Evolutionary conservation across 2,113 vertebrate genomes (phyloP).

Genomic region (Struthio camelus): DNA sequence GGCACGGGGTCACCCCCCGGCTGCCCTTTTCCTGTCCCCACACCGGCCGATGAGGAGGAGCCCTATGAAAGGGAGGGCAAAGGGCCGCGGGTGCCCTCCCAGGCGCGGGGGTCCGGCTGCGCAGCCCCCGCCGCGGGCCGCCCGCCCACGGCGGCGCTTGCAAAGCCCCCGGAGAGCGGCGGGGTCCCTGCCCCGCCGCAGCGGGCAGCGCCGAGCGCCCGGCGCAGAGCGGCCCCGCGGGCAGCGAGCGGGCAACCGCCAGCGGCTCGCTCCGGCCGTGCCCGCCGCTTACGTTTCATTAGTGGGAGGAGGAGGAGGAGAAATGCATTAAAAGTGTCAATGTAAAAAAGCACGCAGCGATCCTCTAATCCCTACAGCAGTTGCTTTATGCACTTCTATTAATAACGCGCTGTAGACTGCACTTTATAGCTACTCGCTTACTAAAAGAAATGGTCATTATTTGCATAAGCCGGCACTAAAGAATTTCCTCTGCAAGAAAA

Average conservation of each 20-base stretch:
- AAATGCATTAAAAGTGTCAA: slow-evolving; percentile 2
- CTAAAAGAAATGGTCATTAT: not conserved
- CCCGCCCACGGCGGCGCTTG: not conserved
- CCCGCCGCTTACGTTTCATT: not conserved
- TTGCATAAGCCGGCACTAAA: slow-evolving; percentile 21
- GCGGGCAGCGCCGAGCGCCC: not conserved
- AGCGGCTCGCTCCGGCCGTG: not conserved
- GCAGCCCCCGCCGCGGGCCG: not conserved
- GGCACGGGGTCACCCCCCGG: not conserved
- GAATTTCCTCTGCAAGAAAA: slow-evolving; percentile 18
- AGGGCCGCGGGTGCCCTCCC: not conserved
- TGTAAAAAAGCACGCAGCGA: not conserved
- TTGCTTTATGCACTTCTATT: not conserved
- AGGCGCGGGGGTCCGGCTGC: not conserved
- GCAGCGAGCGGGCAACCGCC: not conserved
- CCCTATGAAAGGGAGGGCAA: not conserved
- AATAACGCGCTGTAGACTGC: not conserved
- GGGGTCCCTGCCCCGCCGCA: not conserved
- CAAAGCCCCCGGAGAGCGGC: not conserved
- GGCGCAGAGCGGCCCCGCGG: not conserved
- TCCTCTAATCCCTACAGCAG: not conserved
- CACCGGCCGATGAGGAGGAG: not conserved
- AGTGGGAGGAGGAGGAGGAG: not conserved
- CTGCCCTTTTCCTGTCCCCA: not conserved
- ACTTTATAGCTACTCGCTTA: not conserved